Conservation (phyloP, 2,113 vertebrate species). For the Sialia sialis region DNA sequence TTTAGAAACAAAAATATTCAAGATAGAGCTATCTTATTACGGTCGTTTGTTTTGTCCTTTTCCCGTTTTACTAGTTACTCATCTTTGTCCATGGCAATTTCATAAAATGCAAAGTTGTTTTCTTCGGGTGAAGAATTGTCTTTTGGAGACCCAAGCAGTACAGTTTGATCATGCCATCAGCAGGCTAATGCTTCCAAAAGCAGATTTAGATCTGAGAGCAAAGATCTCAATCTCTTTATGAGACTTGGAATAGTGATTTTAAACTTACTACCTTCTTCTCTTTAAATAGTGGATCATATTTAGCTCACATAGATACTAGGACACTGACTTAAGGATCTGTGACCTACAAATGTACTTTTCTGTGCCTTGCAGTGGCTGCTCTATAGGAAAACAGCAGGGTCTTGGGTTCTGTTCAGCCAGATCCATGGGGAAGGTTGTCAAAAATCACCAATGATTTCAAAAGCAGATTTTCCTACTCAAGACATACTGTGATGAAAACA, state of each 20-base stretch:
- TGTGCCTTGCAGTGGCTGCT: not conserved
- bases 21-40: not conserved
- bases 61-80: slow-evolving; percentile 62
- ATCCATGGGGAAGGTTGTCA: not conserved
- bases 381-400: not conserved
- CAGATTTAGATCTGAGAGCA: not conserved
- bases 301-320: not conserved
- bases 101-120: not conserved
- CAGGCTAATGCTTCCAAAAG: not conserved
- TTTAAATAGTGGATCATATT: not conserved
- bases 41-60: slow-evolving; percentile 66
- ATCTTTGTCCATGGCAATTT: slow-evolving; percentile 68
- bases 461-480: not conserved
- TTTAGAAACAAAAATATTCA: not conserved
- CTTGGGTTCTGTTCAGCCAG: not conserved
- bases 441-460: not conserved
- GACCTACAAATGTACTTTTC: not conserved
- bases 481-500: not conserved
- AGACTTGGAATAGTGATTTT: not conserved
- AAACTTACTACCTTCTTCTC: not conserved
- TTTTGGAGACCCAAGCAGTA: slow-evolving; percentile 9
- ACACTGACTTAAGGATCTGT: not conserved
- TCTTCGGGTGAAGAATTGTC: slow-evolving; percentile 34
- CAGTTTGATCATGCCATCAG: slow-evolving; percentile 76
- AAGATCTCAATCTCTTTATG: not conserved